Conservation (phyloP, 2,113 vertebrate genomes). For the Psittacus erithacus region DNA sequence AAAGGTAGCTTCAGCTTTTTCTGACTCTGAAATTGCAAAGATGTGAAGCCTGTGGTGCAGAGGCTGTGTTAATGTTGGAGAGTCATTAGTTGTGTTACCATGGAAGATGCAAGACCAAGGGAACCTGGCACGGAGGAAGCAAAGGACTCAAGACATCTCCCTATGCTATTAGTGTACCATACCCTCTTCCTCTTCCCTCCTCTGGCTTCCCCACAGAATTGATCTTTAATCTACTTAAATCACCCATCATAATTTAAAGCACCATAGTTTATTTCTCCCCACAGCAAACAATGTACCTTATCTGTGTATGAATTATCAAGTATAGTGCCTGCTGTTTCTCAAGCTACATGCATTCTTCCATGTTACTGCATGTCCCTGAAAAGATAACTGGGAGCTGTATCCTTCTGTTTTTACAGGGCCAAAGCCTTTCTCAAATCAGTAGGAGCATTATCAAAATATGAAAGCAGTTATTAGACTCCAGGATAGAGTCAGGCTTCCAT, state of each 20-base stretch:
- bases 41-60: background rate
- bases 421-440: background rate
- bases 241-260: background rate
- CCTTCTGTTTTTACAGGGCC: background rate
- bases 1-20: background rate
- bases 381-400: background rate
- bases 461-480: background rate
- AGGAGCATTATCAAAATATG: background rate
- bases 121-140: background rate
- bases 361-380: background rate
- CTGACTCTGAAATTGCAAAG: background rate
- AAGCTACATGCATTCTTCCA: background rate
- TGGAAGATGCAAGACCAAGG: background rate
- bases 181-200: background rate
- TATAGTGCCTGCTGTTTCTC: slow-evolving; percentile 3
- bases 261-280: background rate
- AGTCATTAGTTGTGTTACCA: background rate
- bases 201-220: background rate
- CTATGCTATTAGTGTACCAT: background rate
- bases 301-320: slow-evolving; percentile 16
- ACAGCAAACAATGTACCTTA: background rate
- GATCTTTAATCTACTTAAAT: background rate
- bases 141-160: background rate
- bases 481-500: background rate
- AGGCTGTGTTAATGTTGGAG: background rate